Evolutionary conservation across 2,888 invertebrate species (phyloP), one percentile per base, ranked within the genome.

Genomic region (Spodoptera picta): DNA sequence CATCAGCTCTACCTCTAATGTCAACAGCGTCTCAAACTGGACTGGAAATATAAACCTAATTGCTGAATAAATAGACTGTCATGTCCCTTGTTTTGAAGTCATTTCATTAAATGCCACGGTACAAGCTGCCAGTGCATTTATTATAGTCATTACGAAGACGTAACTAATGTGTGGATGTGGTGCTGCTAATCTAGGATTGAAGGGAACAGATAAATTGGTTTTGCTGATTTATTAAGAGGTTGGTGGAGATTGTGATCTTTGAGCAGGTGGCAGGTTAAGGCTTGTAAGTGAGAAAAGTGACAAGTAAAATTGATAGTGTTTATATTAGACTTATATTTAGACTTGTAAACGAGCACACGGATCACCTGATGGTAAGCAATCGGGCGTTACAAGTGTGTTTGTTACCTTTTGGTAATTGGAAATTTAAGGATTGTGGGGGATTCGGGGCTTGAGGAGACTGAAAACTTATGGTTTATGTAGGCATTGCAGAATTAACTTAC

Each of bases 151-250:
- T 69, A 69, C 69, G 11, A 45, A 12, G 45, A 59, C 53, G 42
- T 63, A 63, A 71, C 55, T 69, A 69, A 71, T 71, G 47, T 36
- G 55, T 9, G 31, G 31, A 52, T 45, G 46, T 59, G 53, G 48
- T 69, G 53, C 47, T 51, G 43, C 69, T 74, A 71, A 63, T 73
- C 63, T 52, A 49, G 52, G 69, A 50, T 69, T 56, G 50, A 73
- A 60, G 5, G 31, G 11, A 47, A 69, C 46, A 44, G 43, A 56
- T 66, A 55, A 47, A 47, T 59, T 54, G 23, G 47, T 36, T 24
- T 1, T 3, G 24, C 3, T 56, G 48, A 73, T 67, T 69, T 57
- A 60, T 67, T 56, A 12, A 53, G 41, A 41, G 11, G 7, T 24
- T 36, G 2, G 5, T 12, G 36, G 10, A 2, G 10, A 1, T 11